Conservation (phyloP, 2,888 invertebrate genomes). For the Ichneumoninae sp. region DNA sequence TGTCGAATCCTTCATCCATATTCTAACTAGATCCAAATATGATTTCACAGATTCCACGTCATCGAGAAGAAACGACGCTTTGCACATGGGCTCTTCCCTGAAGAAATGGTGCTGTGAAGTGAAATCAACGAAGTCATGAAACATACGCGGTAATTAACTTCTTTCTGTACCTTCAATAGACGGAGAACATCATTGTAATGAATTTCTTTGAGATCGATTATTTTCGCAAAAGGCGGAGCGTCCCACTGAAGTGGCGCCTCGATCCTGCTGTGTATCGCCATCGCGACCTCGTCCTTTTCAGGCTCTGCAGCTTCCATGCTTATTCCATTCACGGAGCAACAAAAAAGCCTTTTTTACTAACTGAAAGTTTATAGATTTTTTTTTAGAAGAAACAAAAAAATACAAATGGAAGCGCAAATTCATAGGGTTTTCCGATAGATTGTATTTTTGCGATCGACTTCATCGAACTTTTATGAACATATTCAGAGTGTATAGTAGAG, state of each 20-base stretch:
- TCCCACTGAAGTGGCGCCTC: constrained; percentile 75
- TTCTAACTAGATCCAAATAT: constrained; percentile 73
- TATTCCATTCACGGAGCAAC: neutral
- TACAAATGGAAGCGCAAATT: neutral
- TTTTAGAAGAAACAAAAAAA: neutral
- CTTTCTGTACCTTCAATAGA: constrained; percentile 77
- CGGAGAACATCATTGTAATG: constrained; percentile 76
- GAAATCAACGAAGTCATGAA: constrained; percentile 17
- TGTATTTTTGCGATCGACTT: constrained; percentile 8
- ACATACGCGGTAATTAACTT: constrained; percentile 2
- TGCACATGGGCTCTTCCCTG: constrained; percentile 78
- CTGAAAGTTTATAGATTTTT: neutral
- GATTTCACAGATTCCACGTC: constrained; percentile 73
- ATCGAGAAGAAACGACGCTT: constrained; percentile 69
- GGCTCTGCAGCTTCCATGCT: constrained; percentile 40
- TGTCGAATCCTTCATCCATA: constrained; percentile 78
- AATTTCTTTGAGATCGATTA: constrained; percentile 75
- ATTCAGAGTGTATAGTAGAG: neutral
- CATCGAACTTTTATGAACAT: neutral
- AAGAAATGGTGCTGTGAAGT: constrained; percentile 76
- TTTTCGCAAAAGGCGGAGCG: constrained; percentile 70
- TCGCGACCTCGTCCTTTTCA: constrained; percentile 63
- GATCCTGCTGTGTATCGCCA: constrained; percentile 71
- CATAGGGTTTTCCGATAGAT: neutral
- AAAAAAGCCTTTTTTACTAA: neutral